phyloP scores from a whole-genome alignment of 2,113 vertebrate genomes.

The Seriola dumerili region DNA sequence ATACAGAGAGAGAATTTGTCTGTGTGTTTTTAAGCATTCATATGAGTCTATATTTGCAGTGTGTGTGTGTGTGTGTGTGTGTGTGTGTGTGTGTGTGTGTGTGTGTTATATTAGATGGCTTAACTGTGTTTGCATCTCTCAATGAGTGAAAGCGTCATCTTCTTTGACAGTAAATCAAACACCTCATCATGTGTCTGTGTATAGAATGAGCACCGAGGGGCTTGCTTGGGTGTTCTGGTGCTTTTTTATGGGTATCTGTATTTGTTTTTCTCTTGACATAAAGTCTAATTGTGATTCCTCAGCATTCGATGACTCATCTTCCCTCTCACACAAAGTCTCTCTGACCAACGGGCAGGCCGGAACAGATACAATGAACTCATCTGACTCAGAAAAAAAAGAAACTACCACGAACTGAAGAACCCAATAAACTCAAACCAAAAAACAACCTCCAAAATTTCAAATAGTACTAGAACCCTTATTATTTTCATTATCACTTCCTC shows the following conservation, averaged over 20 bases:
- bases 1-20: conserved; percentile 36
- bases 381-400: conserved; percentile 33
- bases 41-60: conserved; percentile 59
- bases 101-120: conserved; percentile 20
- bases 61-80: conserved; percentile 27
- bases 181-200: conserved; percentile 26
- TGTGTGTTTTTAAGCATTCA: conserved; percentile 51
- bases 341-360: conserved; percentile 42
- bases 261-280: conserved; percentile 43
- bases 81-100: conserved; percentile 1
- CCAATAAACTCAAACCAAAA: neutral
- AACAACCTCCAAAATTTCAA: neutral
- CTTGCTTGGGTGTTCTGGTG: conserved; percentile 11
- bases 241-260: conserved; percentile 30
- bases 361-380: conserved; percentile 41
- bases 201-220: conserved; percentile 8
- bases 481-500: too few species aligned
- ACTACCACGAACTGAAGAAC: neutral
- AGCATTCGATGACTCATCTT: conserved; percentile 76
- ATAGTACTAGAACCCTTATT: neutral
- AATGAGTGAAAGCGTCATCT: conserved; percentile 11
- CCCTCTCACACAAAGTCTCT: conserved; percentile 45
- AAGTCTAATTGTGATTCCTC: conserved; percentile 65
- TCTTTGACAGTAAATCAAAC: conserved; percentile 40
- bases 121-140: conserved; percentile 16